Base-by-base conservation (phyloP, 2,113 vertebrate species). In the Cariama cristata region DNA sequence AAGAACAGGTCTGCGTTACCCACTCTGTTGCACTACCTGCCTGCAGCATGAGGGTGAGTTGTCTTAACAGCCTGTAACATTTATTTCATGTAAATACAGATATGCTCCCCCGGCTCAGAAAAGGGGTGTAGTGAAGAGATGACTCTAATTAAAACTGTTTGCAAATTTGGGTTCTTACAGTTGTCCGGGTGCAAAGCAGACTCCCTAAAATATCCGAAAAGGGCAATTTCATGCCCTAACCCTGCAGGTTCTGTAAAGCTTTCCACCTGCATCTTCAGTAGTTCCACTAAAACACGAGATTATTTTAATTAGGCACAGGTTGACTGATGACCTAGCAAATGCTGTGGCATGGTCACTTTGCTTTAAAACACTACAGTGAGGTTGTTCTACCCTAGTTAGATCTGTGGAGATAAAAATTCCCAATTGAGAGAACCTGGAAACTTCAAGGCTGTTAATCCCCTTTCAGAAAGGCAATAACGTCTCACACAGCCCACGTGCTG, bases 401-500 rank as follows among this genome's bases (percentile, higher is more conserved):
- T 38, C 33, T 64, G 27, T 20, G 71, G 59, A 74, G 72, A 76
- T 44, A 87, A 90, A 91, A 93, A 58, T 11, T 73, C 80, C 71
- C 68, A 13, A 86, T 91, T 88, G 50, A 59, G 66, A 91, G 63
- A 62, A 73, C 77, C 94, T 91, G 83, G 71, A 88, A 90, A 79
- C 59, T 58, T 91, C 50, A 93, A 52, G 60, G 35, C 67, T 92
- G 60, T 91, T 97, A 72, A 86, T 68, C 88, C 30, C 93, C 73
- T 93, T 92, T 52, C 80, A 86, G 73, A 89, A 84, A 63, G 0
- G 38, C 83, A 87, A 28, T 89, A 33, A 95, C 55, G 87, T 97
- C 94, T 97, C 92, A 95, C 90, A 95, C 94, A 95, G 93, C 93
- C 93, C 84, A 89, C 84, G 8, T 83, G 74, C 91, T 96, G 96